Percentiles rank a stretch among this genome's conserved stretches.
These are phyloP conservation scores for Linyphia triangularis DNA, from an alignment of 2,888 invertebrate species.

Conservation along the genomic window DNA sequence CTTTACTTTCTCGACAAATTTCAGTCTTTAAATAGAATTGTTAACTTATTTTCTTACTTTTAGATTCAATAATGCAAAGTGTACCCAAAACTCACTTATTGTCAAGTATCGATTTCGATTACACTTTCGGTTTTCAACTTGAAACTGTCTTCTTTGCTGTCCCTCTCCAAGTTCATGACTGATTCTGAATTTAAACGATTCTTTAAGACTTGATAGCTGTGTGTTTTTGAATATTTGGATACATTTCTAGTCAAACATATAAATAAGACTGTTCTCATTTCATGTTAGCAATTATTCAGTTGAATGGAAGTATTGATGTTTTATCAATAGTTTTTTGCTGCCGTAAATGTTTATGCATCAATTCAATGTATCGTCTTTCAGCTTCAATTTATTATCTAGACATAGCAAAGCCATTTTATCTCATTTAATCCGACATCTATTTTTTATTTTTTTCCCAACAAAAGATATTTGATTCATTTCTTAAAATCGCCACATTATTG, in stretches of 20 bases:
- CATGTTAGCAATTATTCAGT: conserved; percentile 30
- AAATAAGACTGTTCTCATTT: conserved; percentile 15
- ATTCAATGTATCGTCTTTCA: conserved; percentile 20
- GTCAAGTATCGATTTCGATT: no score
- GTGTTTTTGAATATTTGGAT: conserved; percentile 10
- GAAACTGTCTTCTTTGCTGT: neutral
- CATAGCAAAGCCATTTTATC: neutral
- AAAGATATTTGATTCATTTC: no score
- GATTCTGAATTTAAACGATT: conserved; percentile 9
- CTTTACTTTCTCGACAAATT: no score
- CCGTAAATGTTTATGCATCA: conserved; percentile 26
- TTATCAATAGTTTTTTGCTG: conserved; percentile 50
- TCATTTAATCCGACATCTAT: neutral
- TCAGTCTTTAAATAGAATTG: no score
- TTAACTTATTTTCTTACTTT: no score
- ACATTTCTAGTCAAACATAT: conserved; percentile 63
- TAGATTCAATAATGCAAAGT: no score
- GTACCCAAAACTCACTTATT: no score
- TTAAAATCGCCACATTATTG: no score
- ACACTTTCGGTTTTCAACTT: no score
- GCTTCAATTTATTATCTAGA: neutral
- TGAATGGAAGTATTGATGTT: conserved; percentile 53
- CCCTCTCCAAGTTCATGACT: neutral
- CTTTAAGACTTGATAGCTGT: conserved; percentile 13
- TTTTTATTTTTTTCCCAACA: no score